These are phyloP conservation scores for Eulithis prunata DNA, from an alignment of 2,888 invertebrate species.

Conservation along the genomic window DNA sequence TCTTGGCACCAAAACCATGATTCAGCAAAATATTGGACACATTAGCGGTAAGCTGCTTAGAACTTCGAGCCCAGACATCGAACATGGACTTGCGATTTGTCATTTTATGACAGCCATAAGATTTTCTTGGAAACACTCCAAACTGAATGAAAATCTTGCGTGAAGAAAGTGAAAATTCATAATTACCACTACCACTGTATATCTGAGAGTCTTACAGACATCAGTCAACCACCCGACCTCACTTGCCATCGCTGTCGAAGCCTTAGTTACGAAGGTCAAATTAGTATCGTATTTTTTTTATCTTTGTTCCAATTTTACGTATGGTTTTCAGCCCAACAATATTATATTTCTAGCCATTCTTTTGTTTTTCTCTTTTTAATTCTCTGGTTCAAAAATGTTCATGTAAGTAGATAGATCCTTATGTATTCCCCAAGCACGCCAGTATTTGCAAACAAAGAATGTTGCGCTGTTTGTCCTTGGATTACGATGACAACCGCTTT, in stretches of 20 bases:
- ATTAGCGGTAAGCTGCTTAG: slow-evolving; percentile 32
- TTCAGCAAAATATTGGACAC: slow-evolving; percentile 4
- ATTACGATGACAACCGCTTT: slow-evolving; percentile 55
- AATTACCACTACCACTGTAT: too few species aligned
- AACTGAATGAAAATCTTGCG: slow-evolving; percentile 5
- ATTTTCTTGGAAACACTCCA: slow-evolving; percentile 26
- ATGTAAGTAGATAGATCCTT: not conserved
- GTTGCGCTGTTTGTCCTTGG: slow-evolving; percentile 50
- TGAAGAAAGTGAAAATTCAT: not conserved
- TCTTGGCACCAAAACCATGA: slow-evolving; percentile 2
- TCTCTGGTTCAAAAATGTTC: not conserved
- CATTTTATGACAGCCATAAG: slow-evolving; percentile 20
- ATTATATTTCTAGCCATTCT: too few species aligned
- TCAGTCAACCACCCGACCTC: too few species aligned
- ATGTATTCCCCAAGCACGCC: slow-evolving; percentile 26
- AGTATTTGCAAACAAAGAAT: slow-evolving; percentile 49
- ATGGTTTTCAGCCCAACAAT: too few species aligned
- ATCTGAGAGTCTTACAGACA: too few species aligned
- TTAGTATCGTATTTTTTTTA: too few species aligned
- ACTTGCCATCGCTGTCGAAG: too few species aligned
- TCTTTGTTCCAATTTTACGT: too few species aligned
- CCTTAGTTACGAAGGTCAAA: too few species aligned
- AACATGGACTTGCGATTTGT: slow-evolving; percentile 24
- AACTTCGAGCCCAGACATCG: slow-evolving; percentile 12
- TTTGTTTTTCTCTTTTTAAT: too few species aligned